phyloP scores from a whole-genome alignment of 1,140 invertebrate genomes.

The Daktulosphaira vitifoliae region DNA sequence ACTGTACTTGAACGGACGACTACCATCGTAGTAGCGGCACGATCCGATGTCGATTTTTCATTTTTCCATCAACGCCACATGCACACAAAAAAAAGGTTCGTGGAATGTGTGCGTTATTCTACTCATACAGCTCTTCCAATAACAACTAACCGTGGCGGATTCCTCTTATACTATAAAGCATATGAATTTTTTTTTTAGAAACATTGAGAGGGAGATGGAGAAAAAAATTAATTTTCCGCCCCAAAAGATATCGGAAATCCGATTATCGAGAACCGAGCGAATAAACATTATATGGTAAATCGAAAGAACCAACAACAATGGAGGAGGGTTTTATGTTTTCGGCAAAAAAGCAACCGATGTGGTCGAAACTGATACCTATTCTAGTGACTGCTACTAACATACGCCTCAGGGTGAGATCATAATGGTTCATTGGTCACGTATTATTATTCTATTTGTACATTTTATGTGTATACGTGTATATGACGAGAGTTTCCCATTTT shows the following conservation, averaged over 20 bases:
- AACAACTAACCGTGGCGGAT: no score
- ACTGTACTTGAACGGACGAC: background rate
- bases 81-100: background rate
- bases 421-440: constrained; percentile 19
- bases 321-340: constrained; percentile 17
- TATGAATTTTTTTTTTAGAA: no score
- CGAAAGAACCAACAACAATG: constrained; percentile 11
- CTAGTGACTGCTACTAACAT: background rate
- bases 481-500: no score
- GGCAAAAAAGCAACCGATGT: background rate
- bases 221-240: constrained; percentile 30
- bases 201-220: no score
- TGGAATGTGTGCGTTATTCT: background rate
- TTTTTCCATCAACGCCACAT: constrained; percentile 7
- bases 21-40: background rate
- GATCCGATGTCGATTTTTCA: constrained; percentile 10
- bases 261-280: constrained; percentile 2
- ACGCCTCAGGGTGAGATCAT: background rate
- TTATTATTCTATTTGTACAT: no score
- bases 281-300: constrained; percentile 9
- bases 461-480: no score
- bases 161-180: no score
- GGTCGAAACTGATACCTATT: constrained; percentile 19
- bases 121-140: no score
- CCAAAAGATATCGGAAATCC: constrained; percentile 22